Base-by-base conservation (phyloP, 1,140 invertebrate species). In the Solen grandis region DNA sequence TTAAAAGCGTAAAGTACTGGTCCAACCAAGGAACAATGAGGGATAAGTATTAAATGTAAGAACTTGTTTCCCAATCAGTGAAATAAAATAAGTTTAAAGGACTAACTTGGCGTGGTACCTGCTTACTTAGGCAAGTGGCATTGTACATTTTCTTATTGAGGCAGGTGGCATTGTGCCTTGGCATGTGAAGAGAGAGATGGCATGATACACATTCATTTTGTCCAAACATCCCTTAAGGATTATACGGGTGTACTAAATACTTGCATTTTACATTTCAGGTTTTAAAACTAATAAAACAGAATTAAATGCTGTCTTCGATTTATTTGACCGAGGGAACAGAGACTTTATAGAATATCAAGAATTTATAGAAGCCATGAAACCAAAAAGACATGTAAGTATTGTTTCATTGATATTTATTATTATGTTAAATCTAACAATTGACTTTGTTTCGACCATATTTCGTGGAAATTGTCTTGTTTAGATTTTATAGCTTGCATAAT, bases 341-440 rank as follows among this genome's bases (percentile, higher is more conserved):
- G 98, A 97, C 59, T 94, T 97, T 84, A 99, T 99, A 84, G 97
- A 99, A 91, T 99, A 98, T 95, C 98, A 99, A 92, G 98, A 99
- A 92, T 99, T 99, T 92, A 98, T 99, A 78, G 98, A 99, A 25
- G 98, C 98, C 0, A 93, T 99, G 13, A 94, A 98, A 89, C 97
- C 97, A 8, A 97, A 86, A 55, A 85, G 84, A 85, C 86, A 87
- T 84, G 87, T 87, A 85, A 84, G 82, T 85, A 22, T 25, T n/a
- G n/a, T 68, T 10, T 19, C 33, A 68, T 33, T 22, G n/a, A n/a
- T n/a, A n/a, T n/a, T 22, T 8, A 52, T 22, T 16, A 29, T 0
- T n/a, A n/a, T 0, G 27, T 52, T 36, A 25, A 22, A n/a, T 16
- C 50, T 19, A 75, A 62, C 8, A 36, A 14, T 27, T 14, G 52